Evolutionary conservation across 2,888 invertebrate genomes (phyloP).

Genomic region (Leucozona laternaria): DNA sequence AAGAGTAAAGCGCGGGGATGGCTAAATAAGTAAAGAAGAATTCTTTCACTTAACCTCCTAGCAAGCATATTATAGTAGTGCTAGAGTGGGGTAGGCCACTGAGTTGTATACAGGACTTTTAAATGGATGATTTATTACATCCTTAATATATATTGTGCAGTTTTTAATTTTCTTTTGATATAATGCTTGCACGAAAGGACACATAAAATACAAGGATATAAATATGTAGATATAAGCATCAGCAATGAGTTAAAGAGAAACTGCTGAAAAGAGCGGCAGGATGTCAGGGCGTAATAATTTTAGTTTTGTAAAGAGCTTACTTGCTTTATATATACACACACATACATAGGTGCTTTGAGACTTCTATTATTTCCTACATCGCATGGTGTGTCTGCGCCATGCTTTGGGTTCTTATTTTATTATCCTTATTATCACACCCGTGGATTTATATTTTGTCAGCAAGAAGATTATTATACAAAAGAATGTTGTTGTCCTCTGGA

Average conservation of each 20-base stretch:
- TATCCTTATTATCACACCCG: slow-evolving; percentile 60
- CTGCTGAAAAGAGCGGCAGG: slow-evolving; percentile 58
- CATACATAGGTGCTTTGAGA: slow-evolving; percentile 15
- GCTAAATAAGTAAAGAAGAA: background rate
- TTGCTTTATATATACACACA: no score
- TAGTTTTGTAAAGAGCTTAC: slow-evolving; percentile 48
- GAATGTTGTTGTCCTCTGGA: slow-evolving; percentile 33
- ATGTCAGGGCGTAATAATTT: slow-evolving; percentile 69
- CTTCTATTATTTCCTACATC: background rate
- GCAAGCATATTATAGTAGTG: no score
- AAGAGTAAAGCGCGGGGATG: slow-evolving; percentile 32
- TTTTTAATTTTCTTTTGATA: slow-evolving; percentile 46
- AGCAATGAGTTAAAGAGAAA: slow-evolving; percentile 56
- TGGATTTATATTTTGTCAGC: slow-evolving; percentile 67
- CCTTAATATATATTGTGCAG: slow-evolving; percentile 67
- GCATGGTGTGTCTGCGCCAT: slow-evolving; percentile 15
- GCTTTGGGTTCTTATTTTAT: slow-evolving; percentile 45
- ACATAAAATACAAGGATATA: background rate
- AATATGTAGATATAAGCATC: no score
- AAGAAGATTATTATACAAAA: slow-evolving; percentile 51
- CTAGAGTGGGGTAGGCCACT: slow-evolving; percentile 9
- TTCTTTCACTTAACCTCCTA: slow-evolving; percentile 31
- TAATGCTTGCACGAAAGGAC: slow-evolving; percentile 55
- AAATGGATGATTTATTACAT: slow-evolving; percentile 73
- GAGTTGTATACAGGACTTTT: slow-evolving; percentile 39